Base-by-base conservation (phyloP, 2,797 vertebrate genomes). In the Karalla daura region DNA sequence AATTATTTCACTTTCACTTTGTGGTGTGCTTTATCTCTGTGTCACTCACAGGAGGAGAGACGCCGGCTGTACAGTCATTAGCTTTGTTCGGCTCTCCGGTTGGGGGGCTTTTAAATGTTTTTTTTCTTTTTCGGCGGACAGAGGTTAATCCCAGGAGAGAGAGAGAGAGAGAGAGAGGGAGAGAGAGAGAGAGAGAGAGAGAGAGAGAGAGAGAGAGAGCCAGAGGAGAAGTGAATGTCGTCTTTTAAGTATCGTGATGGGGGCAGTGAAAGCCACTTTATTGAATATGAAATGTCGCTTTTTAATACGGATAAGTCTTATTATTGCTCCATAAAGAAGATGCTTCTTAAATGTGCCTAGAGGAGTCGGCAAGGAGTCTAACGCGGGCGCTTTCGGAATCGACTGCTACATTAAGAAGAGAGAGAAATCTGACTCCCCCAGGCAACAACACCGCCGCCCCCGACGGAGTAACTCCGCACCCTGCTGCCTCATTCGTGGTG, bases 1-100 rank as follows among this genome's bases (percentile, higher is more conserved):
- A 78, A 81, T 83, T 67, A 77, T 64, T 80, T 77, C 50, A 76
- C 63, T 63, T 78, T 73, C 56, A 70, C 61, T 76, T 74, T 60
- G 45, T 7, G 23, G 41, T 35, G 8, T 13, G 36, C 70, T 78
- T 81, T 84, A 58, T 79, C 53, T 56, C 37, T 0, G 25, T 36
- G 73, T 80, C 82, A 78, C 52, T 80, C 68, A 53, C 36, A 49
- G 43, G 56, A 47, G 1, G 20, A 47, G 59, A 50, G 51, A 55
- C 18, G 25, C 35, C 5, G 50, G 63, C 73, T 62, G 72, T 44
- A 4, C 60, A 68, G 65, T 68, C 75, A 66, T 88, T 83, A 70
- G 78, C 80, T 77, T 83, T 81, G 74, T 83, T 77, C 76, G 13
- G 64, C 50, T 43, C 52, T 67, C 43, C 8, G 21, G 64, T 76